Evolutionary conservation across 2,113 vertebrate genomes (phyloP).

Genomic region (Eretmochelys imbricata): DNA sequence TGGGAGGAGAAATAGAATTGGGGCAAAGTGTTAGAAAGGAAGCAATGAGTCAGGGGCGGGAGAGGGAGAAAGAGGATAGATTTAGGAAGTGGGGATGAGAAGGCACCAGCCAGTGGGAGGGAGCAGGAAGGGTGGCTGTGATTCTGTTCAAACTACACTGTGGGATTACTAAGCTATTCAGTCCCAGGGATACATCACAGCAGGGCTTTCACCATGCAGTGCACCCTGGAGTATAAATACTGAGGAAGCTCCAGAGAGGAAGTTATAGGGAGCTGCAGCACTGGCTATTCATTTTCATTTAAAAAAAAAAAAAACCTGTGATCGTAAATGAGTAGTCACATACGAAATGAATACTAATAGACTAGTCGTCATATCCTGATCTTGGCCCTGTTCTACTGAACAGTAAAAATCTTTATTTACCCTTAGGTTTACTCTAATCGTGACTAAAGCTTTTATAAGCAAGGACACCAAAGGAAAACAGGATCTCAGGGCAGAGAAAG

Average conservation of each 20-base stretch:
- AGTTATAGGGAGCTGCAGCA: neutral
- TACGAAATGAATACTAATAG: neutral
- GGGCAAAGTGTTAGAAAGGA: neutral
- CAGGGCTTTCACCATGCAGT: neutral
- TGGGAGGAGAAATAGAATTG: neutral
- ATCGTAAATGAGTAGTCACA: neutral
- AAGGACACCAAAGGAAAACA: neutral
- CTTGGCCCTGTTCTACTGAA: neutral
- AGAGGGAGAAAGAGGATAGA: neutral
- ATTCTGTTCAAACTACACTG: neutral
- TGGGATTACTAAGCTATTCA: neutral
- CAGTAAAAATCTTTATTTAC: neutral
- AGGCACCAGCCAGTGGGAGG: neutral
- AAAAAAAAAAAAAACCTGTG: neutral
- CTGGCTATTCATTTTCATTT: neutral
- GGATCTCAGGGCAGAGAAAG: neutral
- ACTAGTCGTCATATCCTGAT: neutral
- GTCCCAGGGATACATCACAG: neutral
- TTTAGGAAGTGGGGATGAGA: neutral
- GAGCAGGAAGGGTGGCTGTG: neutral
- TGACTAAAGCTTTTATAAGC: neutral
- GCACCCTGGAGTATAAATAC: neutral
- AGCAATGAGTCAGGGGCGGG: neutral
- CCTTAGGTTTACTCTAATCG: neutral
- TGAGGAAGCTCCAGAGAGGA: neutral